Percentiles rank a stretch among this genome's conserved stretches.
These are phyloP conservation scores for Cheilosia variabilis DNA, from an alignment of 2,888 invertebrate genomes.

Conservation along the genomic window DNA sequence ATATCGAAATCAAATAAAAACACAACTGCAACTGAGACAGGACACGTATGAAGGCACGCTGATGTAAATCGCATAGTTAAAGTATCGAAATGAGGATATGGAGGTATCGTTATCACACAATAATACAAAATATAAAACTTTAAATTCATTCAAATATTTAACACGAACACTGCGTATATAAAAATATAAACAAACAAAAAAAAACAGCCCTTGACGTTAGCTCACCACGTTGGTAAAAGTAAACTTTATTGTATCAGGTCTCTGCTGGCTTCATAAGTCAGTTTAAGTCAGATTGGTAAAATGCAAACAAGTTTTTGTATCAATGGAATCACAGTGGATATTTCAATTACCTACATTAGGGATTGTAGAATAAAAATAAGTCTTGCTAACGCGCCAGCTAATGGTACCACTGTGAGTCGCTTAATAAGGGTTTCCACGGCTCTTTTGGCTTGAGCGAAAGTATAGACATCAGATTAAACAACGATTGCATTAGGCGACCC, in stretches of 20 bases:
- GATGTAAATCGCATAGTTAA: slow-evolving; percentile 58
- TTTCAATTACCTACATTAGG: no score
- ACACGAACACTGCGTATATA: slow-evolving; percentile 15
- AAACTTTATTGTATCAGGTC: slow-evolving; percentile 37
- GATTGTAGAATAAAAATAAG: no score
- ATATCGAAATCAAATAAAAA: slow-evolving; percentile 51
- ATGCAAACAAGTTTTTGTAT: slow-evolving; percentile 57
- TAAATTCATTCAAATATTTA: slow-evolving; percentile 26
- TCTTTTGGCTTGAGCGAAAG: no score
- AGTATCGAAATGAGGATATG: slow-evolving; percentile 70
- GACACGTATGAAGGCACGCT: slow-evolving; percentile 58
- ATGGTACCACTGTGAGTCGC: no score
- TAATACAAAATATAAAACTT: slow-evolving; percentile 29
- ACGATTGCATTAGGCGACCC: no score
- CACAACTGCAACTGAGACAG: slow-evolving; percentile 42
- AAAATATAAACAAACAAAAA: background rate
- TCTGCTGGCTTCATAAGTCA: slow-evolving; percentile 65
- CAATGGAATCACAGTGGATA: slow-evolving; percentile 42
- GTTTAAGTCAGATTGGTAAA: slow-evolving; percentile 42
- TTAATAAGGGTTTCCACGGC: no score
- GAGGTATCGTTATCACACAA: slow-evolving; percentile 54
- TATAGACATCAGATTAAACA: no score
- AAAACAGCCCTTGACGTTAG: slow-evolving; percentile 46
- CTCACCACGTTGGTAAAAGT: slow-evolving; percentile 42
- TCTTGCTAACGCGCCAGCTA: no score